phyloP scores from a whole-genome alignment of 2,113 vertebrate genomes.

The Suricata suricatta region DNA sequence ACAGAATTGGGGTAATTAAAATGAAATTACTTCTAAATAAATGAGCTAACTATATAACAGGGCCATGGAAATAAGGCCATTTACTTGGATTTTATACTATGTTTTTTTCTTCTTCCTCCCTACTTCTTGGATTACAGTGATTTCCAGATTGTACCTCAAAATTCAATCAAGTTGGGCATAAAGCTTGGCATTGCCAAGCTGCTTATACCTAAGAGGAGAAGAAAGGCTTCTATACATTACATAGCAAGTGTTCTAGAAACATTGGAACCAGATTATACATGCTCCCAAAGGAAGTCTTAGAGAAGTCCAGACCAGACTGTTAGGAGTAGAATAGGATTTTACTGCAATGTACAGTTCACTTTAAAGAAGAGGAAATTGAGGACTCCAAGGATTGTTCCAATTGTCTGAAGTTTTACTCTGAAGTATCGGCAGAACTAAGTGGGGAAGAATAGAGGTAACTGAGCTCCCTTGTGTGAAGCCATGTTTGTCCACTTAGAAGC shows the following conservation, averaged over 20 bases:
- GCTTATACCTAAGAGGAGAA: background rate
- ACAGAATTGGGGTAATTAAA: slow-evolving; percentile 51
- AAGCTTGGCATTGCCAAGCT: background rate
- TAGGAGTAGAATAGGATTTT: too few species aligned
- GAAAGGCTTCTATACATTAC: background rate
- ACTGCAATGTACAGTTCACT: background rate
- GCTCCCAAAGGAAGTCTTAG: background rate
- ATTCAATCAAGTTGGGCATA: background rate
- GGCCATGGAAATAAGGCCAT: background rate
- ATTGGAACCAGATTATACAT: background rate
- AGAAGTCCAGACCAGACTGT: background rate
- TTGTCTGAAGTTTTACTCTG: background rate
- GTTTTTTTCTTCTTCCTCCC: background rate
- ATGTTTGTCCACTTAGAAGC: background rate
- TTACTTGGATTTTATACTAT: background rate
- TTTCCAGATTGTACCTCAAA: slow-evolving; percentile 23
- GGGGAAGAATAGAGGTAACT: background rate
- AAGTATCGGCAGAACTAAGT: background rate
- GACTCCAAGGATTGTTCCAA: background rate
- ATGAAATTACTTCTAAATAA: slow-evolving; percentile 57
- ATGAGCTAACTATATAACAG: slow-evolving; percentile 9
- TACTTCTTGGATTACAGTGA: background rate
- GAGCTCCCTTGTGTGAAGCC: background rate
- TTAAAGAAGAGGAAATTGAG: background rate
- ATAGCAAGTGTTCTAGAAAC: background rate